phyloP scores from a whole-genome alignment of 2,888 invertebrate species.

The Protonemura montana region DNA sequence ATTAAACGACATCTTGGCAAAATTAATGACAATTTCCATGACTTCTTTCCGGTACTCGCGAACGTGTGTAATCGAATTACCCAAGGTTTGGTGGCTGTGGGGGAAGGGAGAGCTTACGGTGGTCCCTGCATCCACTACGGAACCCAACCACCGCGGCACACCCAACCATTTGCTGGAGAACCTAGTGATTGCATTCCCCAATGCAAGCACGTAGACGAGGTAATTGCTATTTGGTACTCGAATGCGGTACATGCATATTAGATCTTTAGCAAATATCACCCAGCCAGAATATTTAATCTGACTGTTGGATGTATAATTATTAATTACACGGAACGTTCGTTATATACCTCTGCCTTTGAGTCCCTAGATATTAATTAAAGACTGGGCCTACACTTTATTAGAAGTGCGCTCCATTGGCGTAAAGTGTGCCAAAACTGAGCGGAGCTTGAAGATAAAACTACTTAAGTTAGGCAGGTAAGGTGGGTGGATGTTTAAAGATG shows the following conservation, averaged over 20 bases:
- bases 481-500: background rate
- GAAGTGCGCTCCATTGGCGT: background rate
- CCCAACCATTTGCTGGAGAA: background rate
- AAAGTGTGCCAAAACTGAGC: background rate
- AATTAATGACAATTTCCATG: constrained; percentile 12
- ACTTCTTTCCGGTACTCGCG: background rate
- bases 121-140: background rate
- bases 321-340: background rate
- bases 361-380: constrained; percentile 12
- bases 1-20: background rate
- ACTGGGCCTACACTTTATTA: background rate
- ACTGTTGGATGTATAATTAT: constrained; percentile 4
- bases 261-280: constrained; percentile 7
- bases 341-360: background rate
- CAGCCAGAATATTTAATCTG: constrained; percentile 1
- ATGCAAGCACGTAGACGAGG: background rate
- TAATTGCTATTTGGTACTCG: background rate
- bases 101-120: background rate
- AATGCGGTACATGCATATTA: constrained; percentile 12
- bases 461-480: background rate
- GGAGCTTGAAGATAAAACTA: background rate
- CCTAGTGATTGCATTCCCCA: background rate
- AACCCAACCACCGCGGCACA: background rate
- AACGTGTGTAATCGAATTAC: background rate
- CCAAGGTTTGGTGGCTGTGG: background rate